Conservation (phyloP, 2,113 vertebrate species). For the Morphnarchus princeps region DNA sequence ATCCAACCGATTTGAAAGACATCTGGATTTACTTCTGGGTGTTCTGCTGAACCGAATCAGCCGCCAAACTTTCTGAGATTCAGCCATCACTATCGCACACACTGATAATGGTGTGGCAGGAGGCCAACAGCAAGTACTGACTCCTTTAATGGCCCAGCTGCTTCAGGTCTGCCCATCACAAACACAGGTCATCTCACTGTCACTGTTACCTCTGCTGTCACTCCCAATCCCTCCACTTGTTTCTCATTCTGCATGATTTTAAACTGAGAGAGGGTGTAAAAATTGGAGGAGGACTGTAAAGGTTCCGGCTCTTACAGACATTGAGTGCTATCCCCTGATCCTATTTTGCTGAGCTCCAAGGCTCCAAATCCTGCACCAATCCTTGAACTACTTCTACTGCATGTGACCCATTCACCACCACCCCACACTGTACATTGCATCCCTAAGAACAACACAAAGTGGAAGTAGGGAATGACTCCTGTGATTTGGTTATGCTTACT, state of each 20-base stretch:
- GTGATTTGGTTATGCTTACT: background rate
- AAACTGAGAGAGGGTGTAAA: background rate
- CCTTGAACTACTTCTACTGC: background rate
- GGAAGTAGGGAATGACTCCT: background rate
- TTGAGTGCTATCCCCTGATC: background rate
- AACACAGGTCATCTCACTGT: background rate
- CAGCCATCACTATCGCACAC: background rate
- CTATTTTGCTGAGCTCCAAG: background rate
- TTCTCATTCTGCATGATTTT: background rate
- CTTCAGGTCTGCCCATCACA: conserved; percentile 4
- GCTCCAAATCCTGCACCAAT: background rate
- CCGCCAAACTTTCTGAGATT: background rate
- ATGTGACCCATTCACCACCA: background rate
- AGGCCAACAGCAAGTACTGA: background rate
- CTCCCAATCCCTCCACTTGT: background rate
- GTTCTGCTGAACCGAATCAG: background rate
- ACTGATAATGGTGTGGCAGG: conserved; percentile 3
- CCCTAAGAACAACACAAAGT: background rate
- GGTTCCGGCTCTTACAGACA: background rate
- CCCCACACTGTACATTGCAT: background rate
- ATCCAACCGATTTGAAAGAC: background rate
- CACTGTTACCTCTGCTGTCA: background rate
- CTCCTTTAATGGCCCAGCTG: background rate
- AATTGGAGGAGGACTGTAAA: background rate
- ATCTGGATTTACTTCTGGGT: conserved; percentile 44